Percentiles rank a stretch among this genome's conserved stretches.
phyloP scores from a whole-genome alignment of 2,888 invertebrate species.

The Lochmaea crataegi region DNA sequence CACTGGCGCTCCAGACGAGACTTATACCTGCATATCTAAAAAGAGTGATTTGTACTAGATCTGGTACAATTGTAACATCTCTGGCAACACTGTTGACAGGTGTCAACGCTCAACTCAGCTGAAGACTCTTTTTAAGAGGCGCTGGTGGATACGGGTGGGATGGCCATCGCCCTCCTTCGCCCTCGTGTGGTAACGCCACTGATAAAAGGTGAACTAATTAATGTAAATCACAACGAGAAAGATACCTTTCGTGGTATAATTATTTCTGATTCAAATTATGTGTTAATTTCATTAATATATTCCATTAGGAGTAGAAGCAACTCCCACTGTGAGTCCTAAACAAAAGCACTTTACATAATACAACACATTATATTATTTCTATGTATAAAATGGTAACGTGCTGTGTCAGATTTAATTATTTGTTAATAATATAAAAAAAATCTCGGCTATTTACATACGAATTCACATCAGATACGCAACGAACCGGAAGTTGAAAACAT shows the following conservation, averaged over 20 bases:
- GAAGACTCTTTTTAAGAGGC: no score
- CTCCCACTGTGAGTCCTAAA: not conserved
- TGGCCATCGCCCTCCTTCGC: no score
- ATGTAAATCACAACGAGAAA: not conserved
- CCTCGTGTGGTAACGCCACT: no score
- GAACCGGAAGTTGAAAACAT: conserved; percentile 9
- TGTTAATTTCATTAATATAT: not conserved
- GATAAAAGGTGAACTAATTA: not conserved
- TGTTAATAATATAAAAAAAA: conserved; percentile 3
- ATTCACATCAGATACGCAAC: not conserved
- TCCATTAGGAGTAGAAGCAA: not conserved
- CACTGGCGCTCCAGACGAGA: no score
- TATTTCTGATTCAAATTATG: not conserved
- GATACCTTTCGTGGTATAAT: not conserved
- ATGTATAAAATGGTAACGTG: not conserved
- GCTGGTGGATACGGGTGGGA: not conserved
- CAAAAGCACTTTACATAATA: conserved; percentile 4
- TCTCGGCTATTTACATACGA: not conserved
- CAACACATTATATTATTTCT: not conserved
- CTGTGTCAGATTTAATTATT: not conserved
- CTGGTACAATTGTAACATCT: no score
- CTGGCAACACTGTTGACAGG: no score
- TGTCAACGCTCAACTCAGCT: no score
- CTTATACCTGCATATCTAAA: no score
- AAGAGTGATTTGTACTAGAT: no score